Base-by-base conservation (phyloP, 2,888 invertebrate species). In the Falcaria lacertinaria region DNA sequence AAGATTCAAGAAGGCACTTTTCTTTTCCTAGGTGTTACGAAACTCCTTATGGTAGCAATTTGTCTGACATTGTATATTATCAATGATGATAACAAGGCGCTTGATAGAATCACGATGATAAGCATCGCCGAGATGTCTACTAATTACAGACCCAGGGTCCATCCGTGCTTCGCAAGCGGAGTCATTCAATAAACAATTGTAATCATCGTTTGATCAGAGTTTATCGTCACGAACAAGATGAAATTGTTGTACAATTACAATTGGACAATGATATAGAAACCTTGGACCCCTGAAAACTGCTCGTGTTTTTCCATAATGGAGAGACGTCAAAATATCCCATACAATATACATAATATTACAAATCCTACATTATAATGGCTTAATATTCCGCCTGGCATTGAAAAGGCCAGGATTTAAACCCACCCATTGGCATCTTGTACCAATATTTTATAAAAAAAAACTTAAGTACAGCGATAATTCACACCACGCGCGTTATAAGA, bases 181-280 rank as follows among this genome's bases (percentile, higher is more conserved):
- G 65, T 64, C 60, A 62, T 52, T 48, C 58, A 54, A 54, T 53
- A 49, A 59, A 69, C 66, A 71, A 67, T 69, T 52, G 60, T 60
- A 72, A 76, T 70, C 69, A 68, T 48, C 52, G 49, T 52, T 52
- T 57, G 57, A 64, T 74, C 63, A 61, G 49, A 47, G 54, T 59
- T 64, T 66, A 68, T 61, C 64, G 69, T 70, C 78, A 74, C 77
- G 76, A 73, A 72, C 60, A 42, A 57, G 52, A 61, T 64, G 59
- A 68, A 68, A 72, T 64, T 59, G 56, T 64, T 55, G 50, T 52
- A 44, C 45, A 49, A 47, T 48, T 15, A 46, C 39, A 51, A 43
- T 45, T 50, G 15, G 22, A 36, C 16, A 33, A 50, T 49, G 46
- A 56, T 44, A 57, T 60, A 45, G 35, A 39, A 50, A 15, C 47